Conservation (phyloP, 64 coral and sea anemone species). For the Stichodactyla helianthus region DNA sequence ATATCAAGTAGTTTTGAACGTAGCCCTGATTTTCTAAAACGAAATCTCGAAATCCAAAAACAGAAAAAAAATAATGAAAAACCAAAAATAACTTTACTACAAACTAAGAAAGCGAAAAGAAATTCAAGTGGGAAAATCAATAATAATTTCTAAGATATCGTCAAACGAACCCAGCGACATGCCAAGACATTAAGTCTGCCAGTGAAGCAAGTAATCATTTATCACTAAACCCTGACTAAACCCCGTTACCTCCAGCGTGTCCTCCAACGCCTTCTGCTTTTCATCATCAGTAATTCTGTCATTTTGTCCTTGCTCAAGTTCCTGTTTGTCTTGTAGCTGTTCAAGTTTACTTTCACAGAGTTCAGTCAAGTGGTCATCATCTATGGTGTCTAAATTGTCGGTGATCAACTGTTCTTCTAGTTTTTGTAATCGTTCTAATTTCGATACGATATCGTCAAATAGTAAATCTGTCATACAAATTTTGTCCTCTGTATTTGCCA, state of each 20-base stretch:
- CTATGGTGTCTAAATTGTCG: neutral
- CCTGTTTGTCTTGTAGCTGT: constrained; percentile 1
- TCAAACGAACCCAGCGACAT: no score
- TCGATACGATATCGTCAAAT: neutral
- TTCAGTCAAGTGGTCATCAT: neutral
- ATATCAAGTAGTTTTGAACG: no score
- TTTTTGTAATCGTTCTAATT: neutral
- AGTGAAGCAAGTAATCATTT: neutral
- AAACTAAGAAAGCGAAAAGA: no score
- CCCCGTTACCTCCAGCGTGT: neutral
- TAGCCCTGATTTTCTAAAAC: no score
- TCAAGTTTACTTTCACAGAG: neutral
- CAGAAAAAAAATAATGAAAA: no score
- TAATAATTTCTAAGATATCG: no score
- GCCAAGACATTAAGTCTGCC: no score
- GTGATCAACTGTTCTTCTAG: neutral
- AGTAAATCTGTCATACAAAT: constrained; percentile 25
- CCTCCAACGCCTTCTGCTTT: neutral
- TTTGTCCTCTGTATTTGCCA: neutral
- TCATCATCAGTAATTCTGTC: neutral
- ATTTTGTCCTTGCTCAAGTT: constrained; percentile 2
- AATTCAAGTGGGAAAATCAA: no score
- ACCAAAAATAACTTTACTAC: no score
- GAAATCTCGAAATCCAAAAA: no score
- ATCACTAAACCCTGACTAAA: neutral